Conservation (phyloP, 2,888 invertebrate species). For the Phaonia tiefii region DNA sequence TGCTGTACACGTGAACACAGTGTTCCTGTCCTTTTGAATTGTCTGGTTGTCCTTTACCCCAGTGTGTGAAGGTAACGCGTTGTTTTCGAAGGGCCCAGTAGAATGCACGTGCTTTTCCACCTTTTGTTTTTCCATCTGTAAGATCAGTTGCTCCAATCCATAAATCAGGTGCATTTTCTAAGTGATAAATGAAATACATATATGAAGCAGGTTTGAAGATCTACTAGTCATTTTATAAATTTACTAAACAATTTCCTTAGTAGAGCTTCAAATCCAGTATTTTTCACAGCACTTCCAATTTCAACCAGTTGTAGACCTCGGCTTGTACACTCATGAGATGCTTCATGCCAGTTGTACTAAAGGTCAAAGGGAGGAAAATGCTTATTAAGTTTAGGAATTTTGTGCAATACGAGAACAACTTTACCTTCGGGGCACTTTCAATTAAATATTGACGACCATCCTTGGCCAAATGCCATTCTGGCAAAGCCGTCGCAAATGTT, state of each 20-base stretch:
- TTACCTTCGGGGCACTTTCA: not conserved
- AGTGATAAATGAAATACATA: not conserved
- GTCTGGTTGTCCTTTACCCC: not conserved
- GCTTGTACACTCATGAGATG: not conserved
- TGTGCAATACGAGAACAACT: too few relatives aligned
- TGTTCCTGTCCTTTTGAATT: conserved; percentile 1
- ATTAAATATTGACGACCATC: conserved; percentile 7
- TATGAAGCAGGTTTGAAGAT: not conserved
- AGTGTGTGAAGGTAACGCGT: not conserved
- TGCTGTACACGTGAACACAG: conserved; percentile 4
- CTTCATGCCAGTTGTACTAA: not conserved
- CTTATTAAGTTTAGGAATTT: not conserved
- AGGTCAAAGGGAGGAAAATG: not conserved
- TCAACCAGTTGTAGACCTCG: conserved; percentile 15
- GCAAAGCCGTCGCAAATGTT: not conserved
- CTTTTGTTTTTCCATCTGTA: not conserved
- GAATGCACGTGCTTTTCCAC: not conserved
- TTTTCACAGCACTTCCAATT: not conserved
- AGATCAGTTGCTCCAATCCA: conserved; percentile 22
- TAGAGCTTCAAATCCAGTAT: conserved; percentile 1
- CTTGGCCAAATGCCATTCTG: not conserved
- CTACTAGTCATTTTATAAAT: not conserved
- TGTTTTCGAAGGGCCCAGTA: not conserved
- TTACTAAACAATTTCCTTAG: not conserved
- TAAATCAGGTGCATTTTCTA: not conserved